These are phyloP conservation scores for Chelmon rostratus DNA, from an alignment of 2,797 vertebrate species.

Conservation along the genomic window DNA sequence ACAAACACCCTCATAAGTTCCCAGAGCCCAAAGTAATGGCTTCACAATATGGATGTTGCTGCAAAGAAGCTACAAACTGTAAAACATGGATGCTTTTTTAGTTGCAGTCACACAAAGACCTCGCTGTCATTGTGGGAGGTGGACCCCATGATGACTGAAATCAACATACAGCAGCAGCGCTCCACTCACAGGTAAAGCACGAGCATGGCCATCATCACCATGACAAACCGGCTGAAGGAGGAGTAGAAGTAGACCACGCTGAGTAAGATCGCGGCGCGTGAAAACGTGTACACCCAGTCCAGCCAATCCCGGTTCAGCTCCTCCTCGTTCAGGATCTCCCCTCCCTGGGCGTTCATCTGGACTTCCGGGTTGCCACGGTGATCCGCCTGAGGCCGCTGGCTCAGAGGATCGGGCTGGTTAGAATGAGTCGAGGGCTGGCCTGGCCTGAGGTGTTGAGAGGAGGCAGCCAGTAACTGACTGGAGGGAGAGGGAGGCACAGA, in stretches of 20 bases:
- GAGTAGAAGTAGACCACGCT: slow-evolving; percentile 99
- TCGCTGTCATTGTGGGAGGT: not conserved
- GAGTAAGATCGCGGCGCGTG: slow-evolving; percentile 92
- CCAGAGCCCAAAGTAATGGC: not conserved
- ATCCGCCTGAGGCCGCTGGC: slow-evolving; percentile 86
- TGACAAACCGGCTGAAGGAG: slow-evolving; percentile 95
- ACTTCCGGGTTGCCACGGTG: slow-evolving; percentile 88
- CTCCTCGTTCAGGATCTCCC: slow-evolving; percentile 92
- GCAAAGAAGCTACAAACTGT: too few relatives aligned
- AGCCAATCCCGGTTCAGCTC: slow-evolving; percentile 96
- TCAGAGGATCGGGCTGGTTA: slow-evolving; percentile 74
- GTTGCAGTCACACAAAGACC: too few relatives aligned
- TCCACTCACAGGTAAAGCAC: slow-evolving; percentile 95
- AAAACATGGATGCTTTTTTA: too few relatives aligned
- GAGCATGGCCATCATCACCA: slow-evolving; percentile 97
- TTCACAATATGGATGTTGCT: too few relatives aligned
- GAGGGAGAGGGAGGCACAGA: slow-evolving; percentile 1
- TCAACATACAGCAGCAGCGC: not conserved
- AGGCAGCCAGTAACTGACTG: slow-evolving; percentile 91
- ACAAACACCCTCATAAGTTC: too few relatives aligned
- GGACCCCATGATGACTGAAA: not conserved
- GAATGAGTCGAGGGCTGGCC: slow-evolving; percentile 65
- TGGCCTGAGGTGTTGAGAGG: slow-evolving; percentile 85
- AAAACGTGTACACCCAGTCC: slow-evolving; percentile 96
- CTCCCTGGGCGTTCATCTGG: slow-evolving; percentile 95